Base-by-base conservation (phyloP, 2,797 vertebrate species). In the Pogonophryne albipinna region DNA sequence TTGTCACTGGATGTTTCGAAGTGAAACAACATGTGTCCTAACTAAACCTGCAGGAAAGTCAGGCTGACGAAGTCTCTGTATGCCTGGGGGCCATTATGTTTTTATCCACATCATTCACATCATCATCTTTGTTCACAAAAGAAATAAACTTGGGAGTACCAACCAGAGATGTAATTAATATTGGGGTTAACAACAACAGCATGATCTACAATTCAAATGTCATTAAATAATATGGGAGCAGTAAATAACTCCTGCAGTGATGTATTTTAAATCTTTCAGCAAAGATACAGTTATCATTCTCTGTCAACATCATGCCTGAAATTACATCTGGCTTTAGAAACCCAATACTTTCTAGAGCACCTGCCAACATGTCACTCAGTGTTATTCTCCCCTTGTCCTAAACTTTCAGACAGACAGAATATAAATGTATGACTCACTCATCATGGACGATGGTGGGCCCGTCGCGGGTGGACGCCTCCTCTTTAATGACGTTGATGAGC, bases 361-460 rank as follows among this genome's bases (percentile, higher is more conserved):
- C 34, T 7, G 34, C 34, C 34, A 38, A 38, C 9, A 38, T 38
- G 34, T 38, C 34, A 38, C 8, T 38, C 34, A 38, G 34, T 38
- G 8, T 38, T 27, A 27, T 27, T 27, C 27, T 27, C 27, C 27
- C 27, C 27, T 27, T 27, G 27, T 27, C 27, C 27, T 27, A 27
- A 27, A 27, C 27, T 5, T 27, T 27, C 27, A 27, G 27, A 5
- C 27, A 27, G 27, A 27, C 27, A 27, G 12, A 44, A 58, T 49
- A 20, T 3, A 5, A 27, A 5, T 49, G 17, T 45, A 3, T 23
- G 20, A 92, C 97, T 88, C 94, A 99, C 97, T 98, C 97, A 78
- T 99, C 97, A 1, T 99, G 97, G 89, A 98, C 93, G 87, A 99
- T 97, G 88, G 97, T 98, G 80, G 97, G 97, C 88, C 97, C 97